phyloP scores from a whole-genome alignment of 2,888 invertebrate genomes.

The Mimumesa dahlbomi region DNA sequence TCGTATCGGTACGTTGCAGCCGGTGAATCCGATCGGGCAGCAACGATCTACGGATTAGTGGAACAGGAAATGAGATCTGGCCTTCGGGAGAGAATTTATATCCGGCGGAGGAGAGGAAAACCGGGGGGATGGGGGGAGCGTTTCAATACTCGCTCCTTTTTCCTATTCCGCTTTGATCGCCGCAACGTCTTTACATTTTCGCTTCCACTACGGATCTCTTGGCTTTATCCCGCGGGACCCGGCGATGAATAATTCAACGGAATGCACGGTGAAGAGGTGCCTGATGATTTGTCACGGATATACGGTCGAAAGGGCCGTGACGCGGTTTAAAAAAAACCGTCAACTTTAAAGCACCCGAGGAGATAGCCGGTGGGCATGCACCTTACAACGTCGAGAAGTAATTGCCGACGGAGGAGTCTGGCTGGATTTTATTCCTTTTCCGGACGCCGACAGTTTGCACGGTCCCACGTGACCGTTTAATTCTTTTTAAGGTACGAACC shows the following conservation, averaged over 20 bases:
- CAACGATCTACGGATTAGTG: background rate
- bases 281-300: constrained; percentile 13
- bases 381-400: constrained; percentile 15
- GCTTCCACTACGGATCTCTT: background rate
- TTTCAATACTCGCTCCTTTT: background rate
- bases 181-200: background rate
- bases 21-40: background rate
- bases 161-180: background rate
- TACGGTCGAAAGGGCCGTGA: background rate
- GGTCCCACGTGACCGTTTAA: background rate
- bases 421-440: background rate
- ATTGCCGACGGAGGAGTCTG: constrained; percentile 20
- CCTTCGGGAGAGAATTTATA: background rate
- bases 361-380: constrained; percentile 2
- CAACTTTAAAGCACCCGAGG: constrained; percentile 39
- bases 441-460: background rate
- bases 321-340: constrained; percentile 31
- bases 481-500: too few relatives aligned
- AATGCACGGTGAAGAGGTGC: background rate
- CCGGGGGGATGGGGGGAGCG: too few relatives aligned
- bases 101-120: background rate
- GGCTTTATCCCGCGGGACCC: background rate
- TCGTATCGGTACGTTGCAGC: too few relatives aligned
- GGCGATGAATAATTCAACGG: constrained; percentile 18
- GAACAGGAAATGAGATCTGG: constrained; percentile 11